Percentiles rank a stretch among this genome's conserved stretches.
phyloP scores from a whole-genome alignment of 2,797 vertebrate genomes.

The Odontamblyopus rebecca region DNA sequence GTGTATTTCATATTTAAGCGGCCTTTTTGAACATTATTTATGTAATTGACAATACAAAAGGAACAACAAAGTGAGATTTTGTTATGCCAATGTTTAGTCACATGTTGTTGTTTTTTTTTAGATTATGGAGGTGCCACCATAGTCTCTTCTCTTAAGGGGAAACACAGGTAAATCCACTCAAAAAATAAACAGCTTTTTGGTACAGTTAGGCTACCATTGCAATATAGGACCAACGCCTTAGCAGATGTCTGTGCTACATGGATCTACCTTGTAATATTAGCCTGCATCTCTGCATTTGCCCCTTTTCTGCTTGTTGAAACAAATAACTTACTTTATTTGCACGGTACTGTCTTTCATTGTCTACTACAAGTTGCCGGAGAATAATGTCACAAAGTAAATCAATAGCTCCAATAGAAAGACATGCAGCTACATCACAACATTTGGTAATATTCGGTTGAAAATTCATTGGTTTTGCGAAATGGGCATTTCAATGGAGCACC shows the following conservation, averaged over 20 bases:
- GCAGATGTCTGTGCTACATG: neutral
- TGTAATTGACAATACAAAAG: too few species aligned
- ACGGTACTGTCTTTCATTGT: neutral
- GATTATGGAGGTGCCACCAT: too few species aligned
- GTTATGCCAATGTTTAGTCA: too few species aligned
- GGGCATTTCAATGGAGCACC: slow-evolving; percentile 17
- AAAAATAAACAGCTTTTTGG: neutral
- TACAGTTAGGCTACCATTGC: neutral
- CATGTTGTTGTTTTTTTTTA: too few species aligned
- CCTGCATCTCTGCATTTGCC: neutral
- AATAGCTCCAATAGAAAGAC: slow-evolving; percentile 16
- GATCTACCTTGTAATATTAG: neutral
- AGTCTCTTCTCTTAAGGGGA: too few species aligned
- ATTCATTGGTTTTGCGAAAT: slow-evolving; percentile 17
- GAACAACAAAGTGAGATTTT: too few species aligned
- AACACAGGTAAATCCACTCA: neutral
- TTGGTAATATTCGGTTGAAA: slow-evolving; percentile 28
- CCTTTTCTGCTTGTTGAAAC: neutral
- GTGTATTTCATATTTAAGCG: too few species aligned
- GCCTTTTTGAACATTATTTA: too few species aligned
- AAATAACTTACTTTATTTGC: neutral
- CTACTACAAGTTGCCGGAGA: slow-evolving; percentile 4
- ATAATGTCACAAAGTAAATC: neutral
- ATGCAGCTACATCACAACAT: slow-evolving; percentile 38
- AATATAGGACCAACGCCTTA: neutral